A percentile compares a stretch with the other conserved stretches of the same genome.
These are phyloP conservation scores for Antigone vipio DNA, from an alignment of 2,113 vertebrate species.

Conservation along the genomic window DNA sequence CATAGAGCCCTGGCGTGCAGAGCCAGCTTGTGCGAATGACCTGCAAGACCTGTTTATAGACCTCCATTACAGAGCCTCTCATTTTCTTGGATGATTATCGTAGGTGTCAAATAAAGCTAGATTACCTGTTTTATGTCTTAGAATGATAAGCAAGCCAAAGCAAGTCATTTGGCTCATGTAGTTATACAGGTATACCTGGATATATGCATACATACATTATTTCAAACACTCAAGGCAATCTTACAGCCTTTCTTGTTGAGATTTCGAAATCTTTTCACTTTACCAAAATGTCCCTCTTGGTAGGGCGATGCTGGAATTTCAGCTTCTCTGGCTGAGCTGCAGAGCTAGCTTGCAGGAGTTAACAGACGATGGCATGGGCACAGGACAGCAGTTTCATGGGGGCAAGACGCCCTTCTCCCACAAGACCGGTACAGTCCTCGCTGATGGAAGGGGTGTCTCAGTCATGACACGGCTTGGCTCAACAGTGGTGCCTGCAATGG, in stretches of 20 bases:
- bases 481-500: not conserved
- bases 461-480: not conserved
- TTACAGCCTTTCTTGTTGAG: conserved; percentile 3
- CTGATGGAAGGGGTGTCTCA: not conserved
- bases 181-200: conserved; percentile 55
- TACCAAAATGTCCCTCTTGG: not conserved
- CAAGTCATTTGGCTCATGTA: conserved; percentile 61
- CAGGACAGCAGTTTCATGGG: not conserved
- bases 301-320: not conserved
- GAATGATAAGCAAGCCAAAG: conserved; percentile 69
- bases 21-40: conserved; percentile 43
- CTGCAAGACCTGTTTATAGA: conserved; percentile 67
- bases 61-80: conserved; percentile 54
- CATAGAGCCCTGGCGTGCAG: conserved; percentile 25
- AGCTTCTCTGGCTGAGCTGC: not conserved
- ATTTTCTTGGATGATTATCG: conserved; percentile 56
- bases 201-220: conserved; percentile 40
- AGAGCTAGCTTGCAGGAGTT: not conserved
- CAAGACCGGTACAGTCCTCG: not conserved
- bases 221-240: conserved; percentile 56
- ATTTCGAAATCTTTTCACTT: conserved; percentile 4
- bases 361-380: not conserved
- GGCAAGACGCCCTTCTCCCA: not conserved
- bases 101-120: conserved; percentile 60
- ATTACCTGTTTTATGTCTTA: conserved; percentile 56